Evolutionary conservation across 2,797 vertebrate genomes (phyloP).

Genomic region (Orientallactaga sibirica): DNA sequence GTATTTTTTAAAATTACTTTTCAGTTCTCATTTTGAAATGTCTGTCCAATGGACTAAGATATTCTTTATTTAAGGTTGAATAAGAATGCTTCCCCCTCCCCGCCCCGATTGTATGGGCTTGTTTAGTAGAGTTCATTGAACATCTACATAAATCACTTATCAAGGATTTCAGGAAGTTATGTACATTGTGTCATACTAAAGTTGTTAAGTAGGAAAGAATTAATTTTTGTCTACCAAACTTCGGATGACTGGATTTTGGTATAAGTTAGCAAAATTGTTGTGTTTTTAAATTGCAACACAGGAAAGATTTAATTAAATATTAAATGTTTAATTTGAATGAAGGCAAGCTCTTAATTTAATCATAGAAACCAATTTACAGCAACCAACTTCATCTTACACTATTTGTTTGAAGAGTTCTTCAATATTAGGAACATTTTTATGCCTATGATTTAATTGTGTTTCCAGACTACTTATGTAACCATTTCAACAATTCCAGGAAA

Average conservation of each 20-base stretch:
- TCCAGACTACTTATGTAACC: constrained; percentile 17
- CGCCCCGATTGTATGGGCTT: background rate
- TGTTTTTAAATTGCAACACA: constrained; percentile 36
- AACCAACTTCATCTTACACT: background rate
- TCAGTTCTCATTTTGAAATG: background rate
- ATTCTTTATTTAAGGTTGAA: background rate
- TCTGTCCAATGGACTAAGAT: background rate
- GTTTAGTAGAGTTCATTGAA: background rate
- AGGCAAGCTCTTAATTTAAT: constrained; percentile 54
- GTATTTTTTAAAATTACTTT: background rate
- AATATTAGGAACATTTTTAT: background rate
- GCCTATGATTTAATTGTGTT: constrained; percentile 11
- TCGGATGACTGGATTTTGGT: background rate
- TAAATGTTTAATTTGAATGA: constrained; percentile 50
- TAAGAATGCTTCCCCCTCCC: background rate
- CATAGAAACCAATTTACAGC: constrained; percentile 54
- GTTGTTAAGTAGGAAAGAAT: background rate
- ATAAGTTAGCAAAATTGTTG: constrained; percentile 21
- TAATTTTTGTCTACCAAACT: background rate
- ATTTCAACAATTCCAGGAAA: constrained; percentile 67
- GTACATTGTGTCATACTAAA: background rate
- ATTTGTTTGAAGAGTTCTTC: constrained; percentile 36
- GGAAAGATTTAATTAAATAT: constrained; percentile 52
- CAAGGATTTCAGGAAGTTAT: background rate
- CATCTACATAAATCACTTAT: background rate